Base-by-base conservation (phyloP, 2,113 vertebrate genomes). In the Condylura cristata region DNA sequence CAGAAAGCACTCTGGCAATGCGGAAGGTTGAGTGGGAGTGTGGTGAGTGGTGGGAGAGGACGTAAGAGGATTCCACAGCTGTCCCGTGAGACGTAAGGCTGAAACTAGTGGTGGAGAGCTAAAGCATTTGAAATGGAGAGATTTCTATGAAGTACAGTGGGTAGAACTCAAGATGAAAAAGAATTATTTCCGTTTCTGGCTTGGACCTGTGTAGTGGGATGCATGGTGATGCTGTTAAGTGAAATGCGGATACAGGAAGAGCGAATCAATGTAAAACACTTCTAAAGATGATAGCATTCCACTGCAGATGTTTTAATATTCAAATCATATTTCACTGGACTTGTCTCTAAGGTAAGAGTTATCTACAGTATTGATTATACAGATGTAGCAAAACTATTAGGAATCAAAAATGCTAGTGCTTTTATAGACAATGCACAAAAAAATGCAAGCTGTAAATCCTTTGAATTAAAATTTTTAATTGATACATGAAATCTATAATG, bases 271-370 rank as follows among this genome's bases (percentile, higher is more conserved):
- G 92, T 89, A 80, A 92, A 97, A 70, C 81, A 51, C 84, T 93
- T 81, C 83, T 44, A 90, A 70, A 91, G 91, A 91, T 96, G 86
- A 93, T 70, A 87, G 94, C 75, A 74, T 80, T 84, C 48, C 22
- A 48, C 28, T 96, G 56, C 71, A 95, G 95, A 96, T 91, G 41
- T 89, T 87, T 96, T 94, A 95, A 93, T 88, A 94, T 94, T 96
- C 88, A 96, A 89, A 74, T 75, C n/a, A 41, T 28, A 78, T 83
- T 87, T 93, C n/a, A 86, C 78, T 88, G 86, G 81, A 78, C 56
- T 88, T 90, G 68, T 44, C 34, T 92, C 92, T 93, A 83, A 95
- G 89, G 51, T 74, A 85, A 91, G 92, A 56, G 72, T 44, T 46
- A 70, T 78, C 51, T 51, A 79, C 8, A 74, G 39, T 82, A 78